These are phyloP conservation scores for Phenacoccus solenopsis DNA, from an alignment of 1,140 invertebrate genomes.

Conservation along the genomic window DNA sequence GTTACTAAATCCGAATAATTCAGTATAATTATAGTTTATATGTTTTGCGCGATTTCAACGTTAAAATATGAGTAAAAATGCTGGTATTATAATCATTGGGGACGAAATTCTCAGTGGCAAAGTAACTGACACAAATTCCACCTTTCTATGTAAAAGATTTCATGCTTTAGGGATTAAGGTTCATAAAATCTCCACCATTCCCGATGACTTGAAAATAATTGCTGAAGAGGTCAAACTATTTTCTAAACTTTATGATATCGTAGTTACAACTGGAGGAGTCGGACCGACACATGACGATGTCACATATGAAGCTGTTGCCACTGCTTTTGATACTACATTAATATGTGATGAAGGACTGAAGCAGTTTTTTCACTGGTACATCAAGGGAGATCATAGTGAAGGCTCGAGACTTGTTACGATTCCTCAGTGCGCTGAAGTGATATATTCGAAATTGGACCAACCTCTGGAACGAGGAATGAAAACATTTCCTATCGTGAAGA, in stretches of 20 bases:
- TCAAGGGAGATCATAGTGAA: not conserved
- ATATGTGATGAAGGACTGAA: constrained; percentile 44
- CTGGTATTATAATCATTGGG: constrained; percentile 53
- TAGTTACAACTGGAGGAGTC: constrained; percentile 67
- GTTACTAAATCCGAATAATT: too few relatives aligned
- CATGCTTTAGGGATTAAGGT: constrained; percentile 52
- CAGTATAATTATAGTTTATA: too few relatives aligned
- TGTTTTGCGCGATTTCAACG: too few relatives aligned
- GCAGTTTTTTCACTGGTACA: constrained; percentile 40
- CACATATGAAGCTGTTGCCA: constrained; percentile 63
- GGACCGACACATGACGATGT: constrained; percentile 78
- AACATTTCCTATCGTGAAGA: constrained; percentile 49
- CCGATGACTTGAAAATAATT: constrained; percentile 56
- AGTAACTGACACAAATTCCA: constrained; percentile 58
- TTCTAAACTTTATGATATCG: constrained; percentile 45
- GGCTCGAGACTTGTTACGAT: constrained; percentile 22
- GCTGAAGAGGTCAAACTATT: constrained; percentile 50
- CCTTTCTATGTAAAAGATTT: constrained; percentile 50
- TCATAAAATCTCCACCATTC: constrained; percentile 53
- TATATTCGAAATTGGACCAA: constrained; percentile 20
- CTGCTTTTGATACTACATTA: constrained; percentile 51
- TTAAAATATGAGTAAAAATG: constrained; percentile 27
- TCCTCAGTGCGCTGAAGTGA: constrained; percentile 22
- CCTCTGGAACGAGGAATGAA: constrained; percentile 26
- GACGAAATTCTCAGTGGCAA: constrained; percentile 78